Conservation (phyloP, 2,797 vertebrate genomes). For the Adelosebastes latens region DNA sequence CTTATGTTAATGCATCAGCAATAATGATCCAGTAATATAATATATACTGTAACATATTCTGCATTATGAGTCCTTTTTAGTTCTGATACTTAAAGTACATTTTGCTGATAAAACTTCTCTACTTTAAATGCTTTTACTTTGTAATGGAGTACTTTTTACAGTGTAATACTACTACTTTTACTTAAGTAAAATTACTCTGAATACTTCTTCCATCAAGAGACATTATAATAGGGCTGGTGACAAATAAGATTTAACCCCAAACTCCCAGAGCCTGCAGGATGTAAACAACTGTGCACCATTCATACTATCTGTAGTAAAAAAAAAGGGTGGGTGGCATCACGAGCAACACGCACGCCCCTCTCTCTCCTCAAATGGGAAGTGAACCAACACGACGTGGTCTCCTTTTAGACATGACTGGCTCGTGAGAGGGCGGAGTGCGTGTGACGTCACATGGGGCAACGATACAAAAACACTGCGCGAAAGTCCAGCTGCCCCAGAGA, state of each 20-base stretch:
- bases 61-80: neutral
- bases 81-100: neutral
- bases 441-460: slow-evolving; percentile 79
- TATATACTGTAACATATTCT: neutral
- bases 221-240: neutral
- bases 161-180: neutral
- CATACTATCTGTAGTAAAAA: slow-evolving; percentile 70
- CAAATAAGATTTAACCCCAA: slow-evolving; percentile 15
- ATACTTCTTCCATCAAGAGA: neutral
- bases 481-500: slow-evolving; percentile 65
- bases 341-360: slow-evolving; percentile 63
- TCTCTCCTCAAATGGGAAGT: slow-evolving; percentile 76
- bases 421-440: slow-evolving; percentile 69
- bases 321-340: slow-evolving; percentile 62
- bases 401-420: slow-evolving; percentile 77
- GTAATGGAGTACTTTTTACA: neutral
- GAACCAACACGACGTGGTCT: slow-evolving; percentile 70
- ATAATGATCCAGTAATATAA: neutral
- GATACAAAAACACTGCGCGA: slow-evolving; percentile 82
- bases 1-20: neutral
- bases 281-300: slow-evolving; percentile 77
- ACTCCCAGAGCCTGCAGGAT: slow-evolving; percentile 38
- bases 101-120: neutral
- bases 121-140: neutral
- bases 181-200: neutral